Evolutionary conservation across 2,797 vertebrate species (phyloP), one percentile per base, ranked within the genome.

Genomic region (Scyliorhinus canicula): DNA sequence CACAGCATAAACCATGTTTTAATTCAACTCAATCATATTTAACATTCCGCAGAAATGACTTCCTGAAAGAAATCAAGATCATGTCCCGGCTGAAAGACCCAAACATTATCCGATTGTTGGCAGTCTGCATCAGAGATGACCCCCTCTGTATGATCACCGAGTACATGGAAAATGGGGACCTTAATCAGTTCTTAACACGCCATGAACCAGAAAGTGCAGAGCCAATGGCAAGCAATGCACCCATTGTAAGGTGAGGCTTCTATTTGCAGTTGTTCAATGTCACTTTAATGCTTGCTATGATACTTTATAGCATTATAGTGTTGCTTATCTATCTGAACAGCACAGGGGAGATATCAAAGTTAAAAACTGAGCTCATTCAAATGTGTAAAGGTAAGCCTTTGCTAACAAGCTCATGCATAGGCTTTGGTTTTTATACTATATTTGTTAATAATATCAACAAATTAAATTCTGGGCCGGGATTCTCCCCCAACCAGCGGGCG

Each of bases 61-160:
- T 99, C 96, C 98, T 99, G 95, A 99, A 99, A 97, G 99, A 99
- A 97, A 99, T 99, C 96, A 99, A 99, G 97, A 99, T 99, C 97
- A 99, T 99, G 99, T 99, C 99, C 0, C 98, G 99, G 95, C 98
- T 99, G 96, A 99, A 99, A 97, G 99, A 99, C 96, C 98, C 99
- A 84, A 99, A 99, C 97, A 99, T 99, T 97, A 98, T 99, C 95
- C 98, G 98, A 11, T 98, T 99, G 95, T 97, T 99, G 93, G 99
- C 98, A 0, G 99, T 99, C 96, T 99, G 99, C 96, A 99, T 99
- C 96, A 96, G 98, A 0, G 98, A 98, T 0, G 98, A 99, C 95
- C 99, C 99, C 0, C 97, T 99, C 95, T 99, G 99, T 95, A 99
- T 99, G 99, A 99, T 99, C 97, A 99, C 99, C 0, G 99, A 99